These are phyloP conservation scores for Drosophila multiciliata DNA, from an alignment of 2,888 invertebrate species.

Conservation along the genomic window DNA sequence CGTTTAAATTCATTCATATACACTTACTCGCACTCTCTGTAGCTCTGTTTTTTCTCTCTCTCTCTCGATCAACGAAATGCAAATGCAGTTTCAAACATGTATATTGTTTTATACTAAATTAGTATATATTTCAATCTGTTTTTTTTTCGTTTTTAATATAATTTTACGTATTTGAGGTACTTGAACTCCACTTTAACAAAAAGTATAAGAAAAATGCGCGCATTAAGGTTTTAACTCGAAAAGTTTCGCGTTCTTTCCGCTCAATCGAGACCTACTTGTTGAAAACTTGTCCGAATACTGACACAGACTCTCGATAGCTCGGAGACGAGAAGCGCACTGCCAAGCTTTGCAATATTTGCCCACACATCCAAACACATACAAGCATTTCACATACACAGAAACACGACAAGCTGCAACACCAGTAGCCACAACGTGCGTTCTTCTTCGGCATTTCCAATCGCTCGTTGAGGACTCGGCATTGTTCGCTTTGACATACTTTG, in stretches of 20 bases:
- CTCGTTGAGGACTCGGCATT: slow-evolving; percentile 26
- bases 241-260: slow-evolving; percentile 14
- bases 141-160: slow-evolving; percentile 5
- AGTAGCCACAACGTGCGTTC: slow-evolving; percentile 54
- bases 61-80: slow-evolving; percentile 46
- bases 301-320: slow-evolving; percentile 16
- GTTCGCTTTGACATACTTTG: slow-evolving; percentile 35
- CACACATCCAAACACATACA: slow-evolving; percentile 10
- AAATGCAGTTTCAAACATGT: slow-evolving; percentile 19
- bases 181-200: slow-evolving; percentile 39
- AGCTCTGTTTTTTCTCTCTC: background rate
- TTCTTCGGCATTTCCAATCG: slow-evolving; percentile 39
- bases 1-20: background rate
- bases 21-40: background rate
- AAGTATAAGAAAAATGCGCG: slow-evolving; percentile 13
- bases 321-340: slow-evolving; percentile 43
- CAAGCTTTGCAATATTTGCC: slow-evolving; percentile 45
- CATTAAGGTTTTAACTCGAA: background rate
- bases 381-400: slow-evolving; percentile 3
- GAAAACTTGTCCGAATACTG: slow-evolving; percentile 64
- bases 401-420: slow-evolving; percentile 21
- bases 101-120: background rate
- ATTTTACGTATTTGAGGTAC: slow-evolving; percentile 34
- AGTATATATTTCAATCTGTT: background rate
- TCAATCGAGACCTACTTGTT: slow-evolving; percentile 61